A percentile compares a stretch with the other conserved stretches of the same genome.
These are phyloP conservation scores for Clytia hemisphaerica DNA, from an alignment of 30 jellyfish, hydroid and myxozoan species.

Conservation along the genomic window DNA sequence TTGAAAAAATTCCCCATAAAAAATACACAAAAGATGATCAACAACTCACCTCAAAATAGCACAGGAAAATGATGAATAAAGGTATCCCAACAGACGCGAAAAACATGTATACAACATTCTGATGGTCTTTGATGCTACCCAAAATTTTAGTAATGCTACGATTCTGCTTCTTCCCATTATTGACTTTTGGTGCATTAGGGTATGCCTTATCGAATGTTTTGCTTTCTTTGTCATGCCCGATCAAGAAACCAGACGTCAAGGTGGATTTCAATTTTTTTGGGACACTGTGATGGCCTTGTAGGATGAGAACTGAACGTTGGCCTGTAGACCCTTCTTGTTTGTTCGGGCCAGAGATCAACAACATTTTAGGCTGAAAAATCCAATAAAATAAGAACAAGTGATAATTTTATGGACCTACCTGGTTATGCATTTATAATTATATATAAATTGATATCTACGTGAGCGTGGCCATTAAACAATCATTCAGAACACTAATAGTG, in stretches of 20 bases:
- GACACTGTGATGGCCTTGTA: slow-evolving; percentile 92
- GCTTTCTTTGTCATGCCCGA: slow-evolving; percentile 42
- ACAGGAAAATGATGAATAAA: slow-evolving; percentile 49
- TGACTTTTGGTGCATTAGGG: slow-evolving; percentile 3
- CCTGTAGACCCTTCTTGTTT: slow-evolving; percentile 22
- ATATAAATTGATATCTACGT: no score
- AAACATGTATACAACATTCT: slow-evolving; percentile 65
- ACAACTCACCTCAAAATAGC: slow-evolving; percentile 79
- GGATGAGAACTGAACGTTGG: slow-evolving; percentile 86
- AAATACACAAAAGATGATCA: no score
- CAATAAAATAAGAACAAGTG: no score
- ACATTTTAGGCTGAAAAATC: slow-evolving; percentile 74
- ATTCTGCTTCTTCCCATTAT: slow-evolving; percentile 7
- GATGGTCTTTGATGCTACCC: slow-evolving; percentile 68
- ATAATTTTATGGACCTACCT: no score
- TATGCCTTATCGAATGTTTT: slow-evolving; percentile 11
- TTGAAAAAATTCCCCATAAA: no score
- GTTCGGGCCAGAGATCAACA: slow-evolving; percentile 87
- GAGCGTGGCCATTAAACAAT: no score
- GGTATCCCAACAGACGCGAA: slow-evolving; percentile 97
- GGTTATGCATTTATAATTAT: no score
- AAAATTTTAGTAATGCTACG: slow-evolving; percentile 43
- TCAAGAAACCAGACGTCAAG: slow-evolving; percentile 69
- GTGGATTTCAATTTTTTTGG: slow-evolving; percentile 63
- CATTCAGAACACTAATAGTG: no score